phyloP scores from a whole-genome alignment of 2,888 invertebrate species.

The Atethmia centrago region DNA sequence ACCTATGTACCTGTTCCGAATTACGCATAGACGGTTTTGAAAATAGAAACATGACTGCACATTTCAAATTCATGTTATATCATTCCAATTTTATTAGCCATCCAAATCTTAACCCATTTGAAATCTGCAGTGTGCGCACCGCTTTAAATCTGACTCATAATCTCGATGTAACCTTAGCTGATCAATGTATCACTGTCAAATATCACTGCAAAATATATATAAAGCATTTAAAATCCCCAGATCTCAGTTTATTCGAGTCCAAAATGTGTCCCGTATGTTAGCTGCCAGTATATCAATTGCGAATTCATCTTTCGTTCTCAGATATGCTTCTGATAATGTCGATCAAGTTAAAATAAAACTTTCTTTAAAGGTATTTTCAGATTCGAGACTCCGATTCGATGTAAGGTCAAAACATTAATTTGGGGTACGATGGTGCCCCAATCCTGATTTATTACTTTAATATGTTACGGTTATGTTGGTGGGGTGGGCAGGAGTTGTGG shows the following conservation, averaged over 20 bases:
- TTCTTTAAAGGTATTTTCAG: slow-evolving; percentile 58
- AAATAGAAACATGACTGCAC: slow-evolving; percentile 41
- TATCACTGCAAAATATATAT: slow-evolving; percentile 43
- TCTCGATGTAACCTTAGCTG: slow-evolving; percentile 37
- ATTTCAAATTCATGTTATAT: slow-evolving; percentile 20
- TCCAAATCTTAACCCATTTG: neutral
- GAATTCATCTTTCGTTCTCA: slow-evolving; percentile 51
- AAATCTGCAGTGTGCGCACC: slow-evolving; percentile 11
- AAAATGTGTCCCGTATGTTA: slow-evolving; percentile 41
- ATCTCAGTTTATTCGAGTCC: slow-evolving; percentile 27
- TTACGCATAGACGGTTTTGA: slow-evolving; percentile 12
- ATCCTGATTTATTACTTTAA: slow-evolving; percentile 66
- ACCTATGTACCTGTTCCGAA: neutral
- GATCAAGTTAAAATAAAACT: slow-evolving; percentile 46
- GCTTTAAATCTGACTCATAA: slow-evolving; percentile 40
- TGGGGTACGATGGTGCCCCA: slow-evolving; percentile 52
- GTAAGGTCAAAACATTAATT: slow-evolving; percentile 68
- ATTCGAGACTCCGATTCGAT: slow-evolving; percentile 52
- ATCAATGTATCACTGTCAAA: slow-evolving; percentile 58
- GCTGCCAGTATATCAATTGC: slow-evolving; percentile 60
- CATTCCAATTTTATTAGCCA: slow-evolving; percentile 23
- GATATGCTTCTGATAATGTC: slow-evolving; percentile 60
- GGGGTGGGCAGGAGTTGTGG: slow-evolving; percentile 56
- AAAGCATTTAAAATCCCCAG: slow-evolving; percentile 46
- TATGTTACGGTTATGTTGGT: slow-evolving; percentile 60